Evolutionary conservation across 53 echinoderm and acorn worm genomes (phyloP).

Genomic region (Stichopus horrens): DNA sequence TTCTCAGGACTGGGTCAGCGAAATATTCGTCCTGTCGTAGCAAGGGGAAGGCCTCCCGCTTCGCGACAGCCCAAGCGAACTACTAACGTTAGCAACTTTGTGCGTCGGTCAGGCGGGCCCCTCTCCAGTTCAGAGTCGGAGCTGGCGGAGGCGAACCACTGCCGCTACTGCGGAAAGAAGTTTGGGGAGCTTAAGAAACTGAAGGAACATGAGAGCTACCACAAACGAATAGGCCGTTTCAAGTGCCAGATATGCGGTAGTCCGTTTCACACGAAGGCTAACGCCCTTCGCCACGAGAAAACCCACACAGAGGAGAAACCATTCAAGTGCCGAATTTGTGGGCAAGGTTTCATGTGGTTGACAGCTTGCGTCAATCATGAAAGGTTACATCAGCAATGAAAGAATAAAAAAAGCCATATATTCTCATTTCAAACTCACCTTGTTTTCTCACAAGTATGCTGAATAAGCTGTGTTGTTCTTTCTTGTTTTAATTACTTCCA

Average conservation of each 20-base stretch:
- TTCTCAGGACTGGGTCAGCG: background rate
- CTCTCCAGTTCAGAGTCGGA: background rate
- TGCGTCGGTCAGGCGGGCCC: background rate
- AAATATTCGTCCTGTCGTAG: background rate
- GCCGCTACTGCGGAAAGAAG: slow-evolving; percentile 3
- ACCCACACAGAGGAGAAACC: slow-evolving; percentile 21
- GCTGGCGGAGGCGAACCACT: background rate
- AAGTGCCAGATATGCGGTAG: slow-evolving; percentile 4
- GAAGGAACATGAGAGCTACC: background rate
- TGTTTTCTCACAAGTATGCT: too few relatives aligned
- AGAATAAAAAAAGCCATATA: too few relatives aligned
- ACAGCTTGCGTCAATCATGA: background rate
- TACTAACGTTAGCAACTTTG: background rate
- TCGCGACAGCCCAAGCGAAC: background rate
- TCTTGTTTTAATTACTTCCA: too few relatives aligned
- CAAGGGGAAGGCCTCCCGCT: background rate
- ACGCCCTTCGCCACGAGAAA: slow-evolving; percentile 4
- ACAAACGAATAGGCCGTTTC: background rate
- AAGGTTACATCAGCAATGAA: background rate
- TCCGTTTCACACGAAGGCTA: background rate
- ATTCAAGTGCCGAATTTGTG: slow-evolving; percentile 8
- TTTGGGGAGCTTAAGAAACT: background rate
- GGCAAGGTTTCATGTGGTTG: slow-evolving; percentile 3
- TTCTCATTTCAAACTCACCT: too few relatives aligned
- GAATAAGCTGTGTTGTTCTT: too few relatives aligned